phyloP scores from a whole-genome alignment of 2,888 invertebrate genomes.

The Polymixis lichenea region DNA sequence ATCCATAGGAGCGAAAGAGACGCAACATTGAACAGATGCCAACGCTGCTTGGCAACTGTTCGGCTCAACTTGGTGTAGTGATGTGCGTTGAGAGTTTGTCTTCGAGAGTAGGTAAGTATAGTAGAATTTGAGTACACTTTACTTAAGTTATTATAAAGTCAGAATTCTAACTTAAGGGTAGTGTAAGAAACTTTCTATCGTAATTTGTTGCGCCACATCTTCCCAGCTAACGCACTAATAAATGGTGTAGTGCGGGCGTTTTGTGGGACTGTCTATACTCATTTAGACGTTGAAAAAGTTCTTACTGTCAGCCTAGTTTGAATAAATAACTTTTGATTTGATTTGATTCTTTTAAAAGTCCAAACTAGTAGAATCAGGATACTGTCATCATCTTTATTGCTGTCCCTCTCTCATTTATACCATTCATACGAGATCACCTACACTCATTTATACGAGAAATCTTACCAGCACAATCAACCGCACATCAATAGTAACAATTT shows the following conservation, averaged over 20 bases:
- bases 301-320: no score
- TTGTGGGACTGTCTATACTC: no score
- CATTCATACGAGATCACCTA: no score
- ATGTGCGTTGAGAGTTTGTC: constrained; percentile 36
- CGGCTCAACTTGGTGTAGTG: constrained; percentile 41
- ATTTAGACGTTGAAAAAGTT: no score
- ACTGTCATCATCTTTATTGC: background rate
- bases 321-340: no score
- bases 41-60: constrained; percentile 54
- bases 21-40: constrained; percentile 63
- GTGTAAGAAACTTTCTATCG: no score
- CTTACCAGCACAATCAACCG: background rate
- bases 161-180: background rate
- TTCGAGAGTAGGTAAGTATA: background rate
- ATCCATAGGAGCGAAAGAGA: constrained; percentile 46
- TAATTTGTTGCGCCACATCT: no score
- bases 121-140: background rate
- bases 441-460: background rate
- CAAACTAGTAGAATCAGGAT: background rate
- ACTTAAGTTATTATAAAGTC: background rate
- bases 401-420: no score
- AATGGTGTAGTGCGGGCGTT: no score
- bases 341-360: no score
- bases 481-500: background rate
- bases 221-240: no score